A percentile compares a stretch with the other conserved stretches of the same genome.
These are phyloP conservation scores for Pelodytes ibericus DNA, from an alignment of 2,797 vertebrate genomes.

Conservation along the genomic window DNA sequence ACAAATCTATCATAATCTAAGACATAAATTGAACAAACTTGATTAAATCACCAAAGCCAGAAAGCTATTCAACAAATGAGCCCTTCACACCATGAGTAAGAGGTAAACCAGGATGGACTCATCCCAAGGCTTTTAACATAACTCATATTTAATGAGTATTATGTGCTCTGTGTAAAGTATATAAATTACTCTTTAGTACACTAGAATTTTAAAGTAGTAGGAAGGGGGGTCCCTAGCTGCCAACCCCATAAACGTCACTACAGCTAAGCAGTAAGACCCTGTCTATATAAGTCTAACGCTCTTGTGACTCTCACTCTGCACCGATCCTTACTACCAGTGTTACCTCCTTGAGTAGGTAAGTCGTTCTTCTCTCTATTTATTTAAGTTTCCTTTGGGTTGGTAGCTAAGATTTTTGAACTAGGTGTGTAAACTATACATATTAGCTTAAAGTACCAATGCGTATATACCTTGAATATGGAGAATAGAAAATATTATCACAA, in stretches of 20 bases:
- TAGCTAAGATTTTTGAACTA: no score
- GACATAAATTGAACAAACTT: background rate
- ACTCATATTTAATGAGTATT: constrained; percentile 36
- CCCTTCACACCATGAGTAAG: background rate
- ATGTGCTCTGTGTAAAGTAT: constrained; percentile 2
- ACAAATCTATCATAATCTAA: background rate
- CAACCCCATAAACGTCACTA: constrained; percentile 28
- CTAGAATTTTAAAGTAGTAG: background rate
- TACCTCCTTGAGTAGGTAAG: constrained; percentile 20
- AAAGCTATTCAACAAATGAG: background rate
- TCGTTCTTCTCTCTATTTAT: background rate
- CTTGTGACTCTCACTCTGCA: background rate
- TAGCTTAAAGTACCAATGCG: no score
- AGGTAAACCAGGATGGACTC: background rate
- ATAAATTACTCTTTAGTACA: constrained; percentile 20
- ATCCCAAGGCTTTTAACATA: constrained; percentile 22
- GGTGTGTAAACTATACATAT: no score
- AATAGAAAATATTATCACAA: no score
- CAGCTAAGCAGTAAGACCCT: background rate
- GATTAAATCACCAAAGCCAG: background rate
- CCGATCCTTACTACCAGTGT: background rate
- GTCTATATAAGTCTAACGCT: constrained; percentile 34
- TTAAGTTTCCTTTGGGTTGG: no score
- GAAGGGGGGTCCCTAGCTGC: no score
- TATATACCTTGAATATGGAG: no score